Conservation (phyloP, 2,113 vertebrate species). For the Callopanchax toddi region DNA sequence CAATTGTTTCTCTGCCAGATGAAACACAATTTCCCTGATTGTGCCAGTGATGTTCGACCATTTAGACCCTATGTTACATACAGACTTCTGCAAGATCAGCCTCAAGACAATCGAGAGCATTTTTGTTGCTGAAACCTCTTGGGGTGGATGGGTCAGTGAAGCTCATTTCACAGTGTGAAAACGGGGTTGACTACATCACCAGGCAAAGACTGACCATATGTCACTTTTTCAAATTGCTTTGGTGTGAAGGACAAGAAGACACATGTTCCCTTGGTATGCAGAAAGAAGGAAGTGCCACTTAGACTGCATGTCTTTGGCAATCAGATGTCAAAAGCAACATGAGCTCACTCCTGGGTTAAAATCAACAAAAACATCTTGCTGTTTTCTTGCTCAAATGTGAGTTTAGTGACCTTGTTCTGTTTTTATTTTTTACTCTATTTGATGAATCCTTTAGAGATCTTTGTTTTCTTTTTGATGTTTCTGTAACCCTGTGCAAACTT, state of each 20-base stretch:
- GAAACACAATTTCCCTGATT: slow-evolving; percentile 21
- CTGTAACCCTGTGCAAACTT: slow-evolving; percentile 13
- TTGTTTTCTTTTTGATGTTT: slow-evolving; percentile 26
- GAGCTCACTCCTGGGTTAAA: background rate
- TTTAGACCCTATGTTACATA: slow-evolving; percentile 40
- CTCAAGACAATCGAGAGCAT: slow-evolving; percentile 18
- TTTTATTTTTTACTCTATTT: background rate
- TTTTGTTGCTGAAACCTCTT: slow-evolving; percentile 5
- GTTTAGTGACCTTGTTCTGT: slow-evolving; percentile 29
- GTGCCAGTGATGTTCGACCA: slow-evolving; percentile 44
- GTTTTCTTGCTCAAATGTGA: slow-evolving; percentile 16
- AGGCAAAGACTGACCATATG: slow-evolving; percentile 14
- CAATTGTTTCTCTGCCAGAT: slow-evolving; percentile 47
- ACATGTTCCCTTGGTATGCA: slow-evolving; percentile 7
- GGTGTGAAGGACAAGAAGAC: background rate
- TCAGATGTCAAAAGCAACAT: slow-evolving; percentile 3
- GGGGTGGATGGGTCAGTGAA: slow-evolving; percentile 15
- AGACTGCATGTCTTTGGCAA: background rate
- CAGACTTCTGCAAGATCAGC: slow-evolving; percentile 22
- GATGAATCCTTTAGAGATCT: slow-evolving; percentile 3
- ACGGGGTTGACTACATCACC: slow-evolving; percentile 31
- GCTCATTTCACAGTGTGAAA: slow-evolving; percentile 41
- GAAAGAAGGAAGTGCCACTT: background rate
- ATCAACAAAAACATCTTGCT: background rate
- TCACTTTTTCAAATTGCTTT: slow-evolving; percentile 37